Evolutionary conservation across 2,888 invertebrate genomes (phyloP), one percentile per base, ranked within the genome.

Genomic region (Dusona sp.): DNA sequence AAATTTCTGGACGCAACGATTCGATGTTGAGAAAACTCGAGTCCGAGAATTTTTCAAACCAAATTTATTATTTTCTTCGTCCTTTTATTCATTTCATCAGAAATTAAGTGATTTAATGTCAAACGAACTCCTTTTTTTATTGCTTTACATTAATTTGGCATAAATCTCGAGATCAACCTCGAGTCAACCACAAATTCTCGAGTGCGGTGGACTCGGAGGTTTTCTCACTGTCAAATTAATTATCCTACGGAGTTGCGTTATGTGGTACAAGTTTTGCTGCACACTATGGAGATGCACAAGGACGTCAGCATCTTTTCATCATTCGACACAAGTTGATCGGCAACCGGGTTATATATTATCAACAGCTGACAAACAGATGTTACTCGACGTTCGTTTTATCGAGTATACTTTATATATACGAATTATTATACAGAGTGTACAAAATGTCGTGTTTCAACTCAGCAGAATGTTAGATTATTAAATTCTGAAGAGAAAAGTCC

Each of bases 301-400:
- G 80, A 80, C 80, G 65, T 22, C 73, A 73, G 73, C 73, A 68
- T 79, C 75, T 79, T 83, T 83, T 79, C 68, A 83, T 79, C 81
- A 78, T 57, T n/a, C 70, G 78, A 67, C 65, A 36, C 36, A 80
- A 33, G 65, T 38, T 45, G 77, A 80, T 81, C 86, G 73, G 51
- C 78, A 48, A 79, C 68, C 51, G 65, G 80, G 65, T 65, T 65
- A 65, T 73, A 80, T 70, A 80, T 80, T 61, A 83, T 83, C 86
- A 68, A 79, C 88, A 83, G 85, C 80, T 86, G 86, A 88, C 83
- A 88, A 88, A 85, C 88, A 83, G 73, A 83, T 83, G 85, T 83
- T 80, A 38, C 67, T 64, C 74, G 79, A 61, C 65, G 65, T 25
- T 79, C 38, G 42, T 70, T 75, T 73, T 79, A 67, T 68, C 75